Evolutionary conservation across 2,888 invertebrate genomes (phyloP).

Genomic region (Empis livida): DNA sequence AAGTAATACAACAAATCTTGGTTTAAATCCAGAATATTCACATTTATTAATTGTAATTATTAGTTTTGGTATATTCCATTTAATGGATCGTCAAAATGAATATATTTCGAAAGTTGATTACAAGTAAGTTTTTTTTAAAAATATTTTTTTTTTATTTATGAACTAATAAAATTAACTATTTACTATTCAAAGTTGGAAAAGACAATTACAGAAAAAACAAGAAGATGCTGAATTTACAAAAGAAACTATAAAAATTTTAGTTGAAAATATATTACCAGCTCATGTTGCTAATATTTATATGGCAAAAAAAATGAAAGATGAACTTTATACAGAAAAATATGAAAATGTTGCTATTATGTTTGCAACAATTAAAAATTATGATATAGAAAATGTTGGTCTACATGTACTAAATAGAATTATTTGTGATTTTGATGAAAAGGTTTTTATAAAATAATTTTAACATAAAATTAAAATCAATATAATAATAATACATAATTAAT

Average conservation of each 20-base stretch:
- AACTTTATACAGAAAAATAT: constrained; percentile 80
- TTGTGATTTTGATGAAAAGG: constrained; percentile 73
- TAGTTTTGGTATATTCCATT: constrained; percentile 62
- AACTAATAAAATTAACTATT: not conserved
- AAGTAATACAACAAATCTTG: constrained; percentile 57
- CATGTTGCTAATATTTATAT: constrained; percentile 81
- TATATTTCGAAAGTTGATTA: constrained; percentile 80
- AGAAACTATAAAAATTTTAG: constrained; percentile 73
- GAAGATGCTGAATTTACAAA: constrained; percentile 75
- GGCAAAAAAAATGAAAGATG: constrained; percentile 52
- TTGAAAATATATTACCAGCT: constrained; percentile 84
- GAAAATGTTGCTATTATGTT: constrained; percentile 91
- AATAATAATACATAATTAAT: not conserved
- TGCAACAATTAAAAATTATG: constrained; percentile 78
- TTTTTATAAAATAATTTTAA: too few relatives aligned
- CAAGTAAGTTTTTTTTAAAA: constrained; percentile 35
- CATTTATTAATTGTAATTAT: constrained; percentile 63
- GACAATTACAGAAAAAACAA: constrained; percentile 65
- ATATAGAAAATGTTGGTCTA: constrained; percentile 50
- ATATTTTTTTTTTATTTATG: not conserved
- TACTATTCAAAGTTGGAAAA: constrained; percentile 50
- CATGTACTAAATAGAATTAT: constrained; percentile 80
- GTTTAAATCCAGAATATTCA: constrained; percentile 51
- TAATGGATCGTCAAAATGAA: constrained; percentile 81
- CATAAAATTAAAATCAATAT: not conserved